These are phyloP conservation scores for Apotomis capreana DNA, from an alignment of 2,888 invertebrate genomes.

Conservation along the genomic window DNA sequence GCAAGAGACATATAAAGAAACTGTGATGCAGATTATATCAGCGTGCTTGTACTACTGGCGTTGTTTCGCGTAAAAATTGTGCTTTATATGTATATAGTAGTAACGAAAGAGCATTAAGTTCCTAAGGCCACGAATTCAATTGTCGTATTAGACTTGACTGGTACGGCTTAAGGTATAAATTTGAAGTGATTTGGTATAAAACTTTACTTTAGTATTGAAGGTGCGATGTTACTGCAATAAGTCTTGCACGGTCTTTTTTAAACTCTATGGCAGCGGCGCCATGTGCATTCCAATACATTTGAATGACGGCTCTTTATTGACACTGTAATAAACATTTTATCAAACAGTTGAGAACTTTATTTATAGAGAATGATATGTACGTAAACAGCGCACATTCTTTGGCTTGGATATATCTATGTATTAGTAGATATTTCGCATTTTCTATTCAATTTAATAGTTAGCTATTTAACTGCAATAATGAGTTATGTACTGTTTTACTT, in stretches of 20 bases:
- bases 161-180: not conserved
- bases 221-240: conserved; percentile 3
- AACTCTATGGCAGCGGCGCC: conserved; percentile 1
- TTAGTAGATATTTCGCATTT: not conserved
- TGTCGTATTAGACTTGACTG: not conserved
- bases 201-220: not conserved
- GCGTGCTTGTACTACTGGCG: conserved; percentile 19
- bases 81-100: not conserved
- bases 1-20: conserved; percentile 29
- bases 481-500: too few species aligned
- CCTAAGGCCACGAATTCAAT: not conserved
- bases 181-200: not conserved
- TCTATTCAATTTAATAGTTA: too few species aligned
- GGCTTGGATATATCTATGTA: not conserved
- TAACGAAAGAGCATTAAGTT: not conserved
- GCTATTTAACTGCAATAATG: too few species aligned
- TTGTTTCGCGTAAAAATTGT: conserved; percentile 8
- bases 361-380: not conserved
- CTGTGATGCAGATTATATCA: conserved; percentile 31
- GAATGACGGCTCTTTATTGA: conserved; percentile 1
- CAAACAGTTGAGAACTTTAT: not conserved
- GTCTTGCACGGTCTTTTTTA: not conserved
- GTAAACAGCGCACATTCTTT: not conserved
- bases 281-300: conserved; percentile 3
- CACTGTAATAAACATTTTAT: not conserved